Percentiles rank a stretch among this genome's conserved stretches.
Conservation (phyloP, 2,113 vertebrate genomes). For the Apodemus speciosus region DNA sequence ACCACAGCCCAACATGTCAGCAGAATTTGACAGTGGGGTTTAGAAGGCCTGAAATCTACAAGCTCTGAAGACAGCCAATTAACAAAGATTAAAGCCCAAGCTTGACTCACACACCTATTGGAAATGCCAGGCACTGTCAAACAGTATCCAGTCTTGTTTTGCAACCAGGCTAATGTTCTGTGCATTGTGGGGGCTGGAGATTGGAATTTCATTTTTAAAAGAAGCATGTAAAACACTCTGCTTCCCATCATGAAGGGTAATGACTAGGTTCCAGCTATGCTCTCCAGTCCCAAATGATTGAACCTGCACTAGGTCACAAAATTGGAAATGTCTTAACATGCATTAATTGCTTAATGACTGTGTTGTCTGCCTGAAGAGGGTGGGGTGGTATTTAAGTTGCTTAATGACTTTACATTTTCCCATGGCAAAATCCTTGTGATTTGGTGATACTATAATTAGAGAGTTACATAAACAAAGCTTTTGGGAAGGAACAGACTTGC, state of each 20-base stretch:
- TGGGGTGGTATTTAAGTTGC: constrained; percentile 84
- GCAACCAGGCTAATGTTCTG: constrained; percentile 72
- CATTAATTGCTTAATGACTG: constrained; percentile 83
- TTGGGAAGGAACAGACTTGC: constrained; percentile 85
- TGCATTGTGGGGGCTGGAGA: constrained; percentile 16
- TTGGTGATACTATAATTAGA: constrained; percentile 87
- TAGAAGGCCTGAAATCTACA: constrained; percentile 36
- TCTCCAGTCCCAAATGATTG: constrained; percentile 72
- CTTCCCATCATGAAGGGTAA: constrained; percentile 67
- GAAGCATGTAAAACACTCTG: constrained; percentile 54
- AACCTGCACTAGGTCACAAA: constrained; percentile 78
- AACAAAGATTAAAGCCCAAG: constrained; percentile 75
- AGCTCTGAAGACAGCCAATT: constrained; percentile 67
- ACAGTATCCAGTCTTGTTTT: constrained; percentile 80
- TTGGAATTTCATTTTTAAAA: constrained; percentile 71
- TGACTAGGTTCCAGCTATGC: constrained; percentile 73
- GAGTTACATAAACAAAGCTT: constrained; percentile 87
- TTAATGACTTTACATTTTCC: constrained; percentile 87
- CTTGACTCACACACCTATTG: constrained; percentile 81
- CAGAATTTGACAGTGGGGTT: constrained; percentile 45
- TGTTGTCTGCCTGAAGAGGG: constrained; percentile 85
- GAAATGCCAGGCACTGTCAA: constrained; percentile 69
- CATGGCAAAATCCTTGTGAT: constrained; percentile 84
- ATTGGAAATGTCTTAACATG: constrained; percentile 84
- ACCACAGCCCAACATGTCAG: constrained; percentile 1